Evolutionary conservation across 2,797 vertebrate species (phyloP).

Genomic region (Melanotaenia pygmaea): DNA sequence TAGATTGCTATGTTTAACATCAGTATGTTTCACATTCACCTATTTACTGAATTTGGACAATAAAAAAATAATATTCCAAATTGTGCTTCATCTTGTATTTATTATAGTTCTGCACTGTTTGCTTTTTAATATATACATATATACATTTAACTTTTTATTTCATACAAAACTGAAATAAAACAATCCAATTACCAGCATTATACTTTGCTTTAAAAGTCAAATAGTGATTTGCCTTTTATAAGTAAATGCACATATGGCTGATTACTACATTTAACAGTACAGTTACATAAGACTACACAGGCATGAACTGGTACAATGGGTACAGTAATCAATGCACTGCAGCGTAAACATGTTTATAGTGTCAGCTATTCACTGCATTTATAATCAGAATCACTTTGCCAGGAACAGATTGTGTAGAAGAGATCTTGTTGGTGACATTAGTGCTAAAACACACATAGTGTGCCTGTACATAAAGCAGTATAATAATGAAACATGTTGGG

Average conservation of each 20-base stretch:
- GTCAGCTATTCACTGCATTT: conserved; percentile 41
- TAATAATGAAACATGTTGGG: conserved; percentile 54
- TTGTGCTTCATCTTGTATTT: neutral
- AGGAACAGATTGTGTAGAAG: conserved; percentile 45
- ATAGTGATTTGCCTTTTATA: neutral
- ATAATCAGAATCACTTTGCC: conserved; percentile 46
- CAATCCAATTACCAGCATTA: neutral
- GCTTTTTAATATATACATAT: neutral
- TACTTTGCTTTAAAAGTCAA: neutral
- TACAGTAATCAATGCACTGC: conserved; percentile 10
- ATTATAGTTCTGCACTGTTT: neutral
- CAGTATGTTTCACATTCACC: too few species aligned
- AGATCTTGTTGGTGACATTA: conserved; percentile 51
- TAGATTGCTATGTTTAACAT: neutral
- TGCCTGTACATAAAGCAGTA: conserved; percentile 53
- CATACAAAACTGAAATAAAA: neutral
- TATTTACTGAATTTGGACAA: too few species aligned
- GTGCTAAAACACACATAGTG: conserved; percentile 47
- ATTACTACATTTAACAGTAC: neutral
- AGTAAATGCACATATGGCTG: neutral
- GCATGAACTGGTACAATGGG: conserved; percentile 2
- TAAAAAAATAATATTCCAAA: too few species aligned
- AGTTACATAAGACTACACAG: conserved; percentile 13
- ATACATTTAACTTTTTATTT: neutral
- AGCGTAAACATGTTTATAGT: conserved; percentile 29